Evolutionary conservation across 1,140 invertebrate genomes (phyloP), one percentile per base, ranked within the genome.

Genomic region (Pseudobourletiella spinata): DNA sequence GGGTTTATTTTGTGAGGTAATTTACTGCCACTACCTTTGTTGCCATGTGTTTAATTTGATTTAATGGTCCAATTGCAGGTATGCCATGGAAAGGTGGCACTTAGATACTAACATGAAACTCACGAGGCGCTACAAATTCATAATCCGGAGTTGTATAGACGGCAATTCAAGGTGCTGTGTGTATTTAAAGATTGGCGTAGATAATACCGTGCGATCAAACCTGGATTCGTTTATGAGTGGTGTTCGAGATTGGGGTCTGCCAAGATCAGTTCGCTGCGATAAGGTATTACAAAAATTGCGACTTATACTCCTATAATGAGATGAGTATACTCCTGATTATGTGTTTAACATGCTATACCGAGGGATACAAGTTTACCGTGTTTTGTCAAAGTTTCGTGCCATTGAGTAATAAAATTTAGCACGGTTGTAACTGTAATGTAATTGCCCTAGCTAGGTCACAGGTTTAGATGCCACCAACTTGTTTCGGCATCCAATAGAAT

Each of bases 21-120:
- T 18, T 18, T 26, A 51, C 22, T 6, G 22, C 18, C 44, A 22
- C 20, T 48, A 4, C 6, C 44, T 6, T 15, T 48, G 6, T 48
- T 11, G 6, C 44, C 35, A 39, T 20, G 8, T 51, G 24, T 22
- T 6, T 6, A 46, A 46, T 46, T 4, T 6, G 4, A 8, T 26
- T 51, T 25, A 51, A 18, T 51, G 14, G 16, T 51, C 8, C 14
- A 6, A 14, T 26, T 46, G 6, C 18, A 46, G 44, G 44, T 46
- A 11, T 46, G 44, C 11, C 15, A 65, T 56, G 42, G 54, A 65
- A 1, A 18, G 61, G 39, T 65, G 64, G 64, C 64, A 65, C 32
- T 30, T 65, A 28, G 64, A 65, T 20, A 58, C 59, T 14, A 60
- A 65, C 26, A 24, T 61, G 20, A 65, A 65, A 35, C 46, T 65